phyloP scores from a whole-genome alignment of 2,797 vertebrate species.

The Macropus fuliginosus region DNA sequence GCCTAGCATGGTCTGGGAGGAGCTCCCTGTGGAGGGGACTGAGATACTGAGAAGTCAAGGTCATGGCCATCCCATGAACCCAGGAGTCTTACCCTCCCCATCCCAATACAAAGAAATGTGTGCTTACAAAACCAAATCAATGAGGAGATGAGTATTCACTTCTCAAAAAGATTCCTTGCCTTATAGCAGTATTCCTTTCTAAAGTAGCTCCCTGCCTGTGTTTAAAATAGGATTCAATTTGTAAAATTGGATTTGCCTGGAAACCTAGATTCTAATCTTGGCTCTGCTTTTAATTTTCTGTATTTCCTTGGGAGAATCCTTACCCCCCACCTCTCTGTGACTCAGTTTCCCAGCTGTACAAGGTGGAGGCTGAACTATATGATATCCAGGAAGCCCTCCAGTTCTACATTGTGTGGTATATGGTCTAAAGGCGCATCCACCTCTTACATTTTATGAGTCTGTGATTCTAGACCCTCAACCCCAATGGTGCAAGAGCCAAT shows the following conservation, averaged over 20 bases:
- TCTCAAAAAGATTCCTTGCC: background rate
- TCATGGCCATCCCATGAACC: background rate
- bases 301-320: background rate
- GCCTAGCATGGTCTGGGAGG: background rate
- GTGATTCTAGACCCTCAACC: background rate
- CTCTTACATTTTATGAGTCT: background rate
- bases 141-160: background rate
- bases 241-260: background rate
- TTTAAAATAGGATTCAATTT: conserved; percentile 7
- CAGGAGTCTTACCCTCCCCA: background rate
- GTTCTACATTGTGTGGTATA: background rate
- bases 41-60: background rate
- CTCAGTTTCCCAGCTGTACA: background rate
- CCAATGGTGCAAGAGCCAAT: background rate
- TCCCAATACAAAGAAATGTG: background rate
- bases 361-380: background rate
- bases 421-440: background rate
- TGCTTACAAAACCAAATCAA: background rate
- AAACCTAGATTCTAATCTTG: background rate
- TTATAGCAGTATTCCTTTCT: background rate
- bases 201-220: background rate
- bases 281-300: background rate
- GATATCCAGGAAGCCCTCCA: background rate
- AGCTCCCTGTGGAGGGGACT: background rate
- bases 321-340: background rate